Evolutionary conservation across 2,888 invertebrate species (phyloP), one percentile per base, ranked within the genome.

Genomic region (Atherix ibis): DNA sequence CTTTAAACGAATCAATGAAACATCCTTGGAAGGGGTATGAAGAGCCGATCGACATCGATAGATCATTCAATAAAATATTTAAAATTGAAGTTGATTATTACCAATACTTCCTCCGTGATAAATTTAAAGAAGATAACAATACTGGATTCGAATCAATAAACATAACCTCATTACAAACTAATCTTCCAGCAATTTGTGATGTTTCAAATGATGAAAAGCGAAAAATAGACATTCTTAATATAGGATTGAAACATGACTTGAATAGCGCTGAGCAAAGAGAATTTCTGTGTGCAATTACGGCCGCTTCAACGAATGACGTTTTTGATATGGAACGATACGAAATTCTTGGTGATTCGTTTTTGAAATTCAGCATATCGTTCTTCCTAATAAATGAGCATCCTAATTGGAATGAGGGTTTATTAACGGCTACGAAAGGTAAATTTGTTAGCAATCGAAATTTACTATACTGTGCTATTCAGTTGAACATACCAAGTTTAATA

Each of bases 401-500:
- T 1, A 54, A 61, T 0, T 72, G 69, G 48, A 70, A 75, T 46
- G 88, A 89, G 58, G 88, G 88, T 1, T 66, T 67, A 37, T 62
- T 87, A 15, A 82, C 83, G 6, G 60, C 62, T 16, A 53, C 82
- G 2, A 76, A 88, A 46, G 68, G 69, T 0, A 63, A 64, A 44
- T 46, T 80, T 4, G 70, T 85, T 1, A 80, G 82, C 27, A 91
- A 89, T 56, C 70, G 79, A 38, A 89, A 94, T 58, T 65, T 98
- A 15, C 83, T 73, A 52, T 81, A 82, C 50, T 73, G 83, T 16
- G 89, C 62, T 18, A 48, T 46, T 3, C 45, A 50, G 0, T 46
- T 49, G 5, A 51, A 53, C 34, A 46, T 52, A 8, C 49, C 53
- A 1, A 38, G 36, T 5, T 30, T 35, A 12, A 64, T 81, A 54